phyloP scores from a whole-genome alignment of 1,140 invertebrate genomes.

The Delia radicum region DNA sequence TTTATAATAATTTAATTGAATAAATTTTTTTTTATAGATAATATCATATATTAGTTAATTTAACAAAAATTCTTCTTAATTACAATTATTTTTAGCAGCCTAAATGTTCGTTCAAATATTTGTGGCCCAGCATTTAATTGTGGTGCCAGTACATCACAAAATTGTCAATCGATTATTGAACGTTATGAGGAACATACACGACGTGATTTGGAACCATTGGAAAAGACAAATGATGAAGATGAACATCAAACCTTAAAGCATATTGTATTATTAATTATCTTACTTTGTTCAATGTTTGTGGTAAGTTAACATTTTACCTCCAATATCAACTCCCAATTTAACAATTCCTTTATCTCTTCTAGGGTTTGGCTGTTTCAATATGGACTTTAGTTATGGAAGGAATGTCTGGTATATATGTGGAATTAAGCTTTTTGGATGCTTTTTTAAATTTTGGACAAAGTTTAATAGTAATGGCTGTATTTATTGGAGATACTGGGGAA shows the following conservation, averaged over 20 bases:
- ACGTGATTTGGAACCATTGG: slow-evolving; percentile 58
- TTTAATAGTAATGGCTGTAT: slow-evolving; percentile 79
- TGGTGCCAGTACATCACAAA: slow-evolving; percentile 55
- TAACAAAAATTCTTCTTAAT: too few relatives aligned
- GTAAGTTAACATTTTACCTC: slow-evolving; percentile 58
- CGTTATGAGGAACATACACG: slow-evolving; percentile 60
- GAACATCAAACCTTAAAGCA: slow-evolving; percentile 78
- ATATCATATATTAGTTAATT: too few relatives aligned
- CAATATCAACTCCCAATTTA: neutral
- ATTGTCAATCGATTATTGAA: slow-evolving; percentile 59
- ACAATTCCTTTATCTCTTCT: slow-evolving; percentile 1
- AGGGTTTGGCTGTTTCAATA: slow-evolving; percentile 82
- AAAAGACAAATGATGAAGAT: slow-evolving; percentile 60
- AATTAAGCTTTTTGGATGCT: slow-evolving; percentile 87
- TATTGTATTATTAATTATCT: slow-evolving; percentile 77
- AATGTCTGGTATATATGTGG: slow-evolving; percentile 85
- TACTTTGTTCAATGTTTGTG: slow-evolving; percentile 85
- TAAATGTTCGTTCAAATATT: slow-evolving; percentile 35
- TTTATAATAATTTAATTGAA: too few relatives aligned
- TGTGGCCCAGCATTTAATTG: slow-evolving; percentile 59
- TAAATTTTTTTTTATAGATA: too few relatives aligned
- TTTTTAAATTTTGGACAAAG: slow-evolving; percentile 88
- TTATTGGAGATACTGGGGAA: slow-evolving; percentile 78
- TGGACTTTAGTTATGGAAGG: slow-evolving; percentile 85
- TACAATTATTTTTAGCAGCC: slow-evolving; percentile 2